Conservation (phyloP, 1,140 invertebrate genomes). For the Drosophila punjabiensis region DNA sequence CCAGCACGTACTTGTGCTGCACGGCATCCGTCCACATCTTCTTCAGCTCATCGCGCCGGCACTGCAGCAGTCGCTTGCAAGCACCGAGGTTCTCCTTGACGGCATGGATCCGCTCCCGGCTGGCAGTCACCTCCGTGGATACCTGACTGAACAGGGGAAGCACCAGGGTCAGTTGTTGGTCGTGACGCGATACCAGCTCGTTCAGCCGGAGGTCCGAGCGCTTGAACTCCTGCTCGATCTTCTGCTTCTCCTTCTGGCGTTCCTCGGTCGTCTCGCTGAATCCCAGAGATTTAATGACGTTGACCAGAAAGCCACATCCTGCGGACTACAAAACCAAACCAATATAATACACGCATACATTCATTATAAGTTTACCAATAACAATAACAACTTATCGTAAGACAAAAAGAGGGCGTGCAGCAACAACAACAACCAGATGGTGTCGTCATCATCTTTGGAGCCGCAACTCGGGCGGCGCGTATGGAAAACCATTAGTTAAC, state of each 20-base stretch:
- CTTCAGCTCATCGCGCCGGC: slow-evolving; percentile 96
- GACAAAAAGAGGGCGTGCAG: slow-evolving; percentile 61
- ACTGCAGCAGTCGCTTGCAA: slow-evolving; percentile 95
- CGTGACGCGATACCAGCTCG: slow-evolving; percentile 94
- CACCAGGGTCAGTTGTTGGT: slow-evolving; percentile 94
- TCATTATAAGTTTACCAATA: slow-evolving; percentile 31
- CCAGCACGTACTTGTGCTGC: slow-evolving; percentile 95
- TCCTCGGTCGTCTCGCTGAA: slow-evolving; percentile 98
- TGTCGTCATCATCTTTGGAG: slow-evolving; percentile 63
- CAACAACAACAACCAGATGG: slow-evolving; percentile 41
- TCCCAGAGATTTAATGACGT: slow-evolving; percentile 95
- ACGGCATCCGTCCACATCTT: slow-evolving; percentile 97
- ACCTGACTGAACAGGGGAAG: slow-evolving; percentile 83
- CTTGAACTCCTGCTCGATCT: slow-evolving; percentile 97
- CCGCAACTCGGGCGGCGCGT: slow-evolving; percentile 1
- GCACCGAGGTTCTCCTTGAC: slow-evolving; percentile 96
- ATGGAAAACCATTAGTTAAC: neutral
- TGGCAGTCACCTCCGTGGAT: slow-evolving; percentile 85
- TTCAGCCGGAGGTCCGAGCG: slow-evolving; percentile 95
- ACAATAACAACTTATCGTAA: slow-evolving; percentile 31
- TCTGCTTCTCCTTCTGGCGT: slow-evolving; percentile 96
- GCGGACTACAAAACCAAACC: slow-evolving; percentile 54
- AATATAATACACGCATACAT: neutral
- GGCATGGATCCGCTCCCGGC: slow-evolving; percentile 92
- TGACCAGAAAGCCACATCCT: slow-evolving; percentile 90